Conservation (phyloP, 2,113 vertebrate species). For the Eonycteris spelaea region DNA sequence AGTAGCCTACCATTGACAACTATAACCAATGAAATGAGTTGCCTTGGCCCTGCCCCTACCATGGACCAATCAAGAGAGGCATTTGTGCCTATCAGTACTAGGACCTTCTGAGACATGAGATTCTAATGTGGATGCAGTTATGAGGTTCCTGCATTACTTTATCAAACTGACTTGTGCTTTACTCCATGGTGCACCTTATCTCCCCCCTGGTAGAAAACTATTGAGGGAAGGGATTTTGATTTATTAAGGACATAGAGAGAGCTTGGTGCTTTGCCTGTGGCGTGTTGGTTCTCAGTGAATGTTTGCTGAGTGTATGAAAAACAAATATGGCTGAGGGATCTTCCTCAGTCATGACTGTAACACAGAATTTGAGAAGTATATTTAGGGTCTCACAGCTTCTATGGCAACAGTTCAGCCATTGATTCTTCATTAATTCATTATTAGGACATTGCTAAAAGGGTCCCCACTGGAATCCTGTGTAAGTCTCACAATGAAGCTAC, state of each 20-base stretch:
- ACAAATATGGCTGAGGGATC: neutral
- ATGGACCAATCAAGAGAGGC: neutral
- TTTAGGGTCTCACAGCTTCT: neutral
- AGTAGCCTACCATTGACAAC: neutral
- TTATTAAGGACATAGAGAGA: neutral
- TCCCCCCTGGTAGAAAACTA: neutral
- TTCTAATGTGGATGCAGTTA: neutral
- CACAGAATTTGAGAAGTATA: neutral
- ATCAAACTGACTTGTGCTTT: neutral
- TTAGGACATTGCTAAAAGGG: neutral
- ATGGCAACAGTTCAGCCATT: neutral
- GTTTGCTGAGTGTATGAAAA: neutral
- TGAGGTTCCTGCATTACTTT: neutral
- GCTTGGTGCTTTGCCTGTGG: neutral
- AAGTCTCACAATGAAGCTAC: neutral
- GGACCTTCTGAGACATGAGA: neutral
- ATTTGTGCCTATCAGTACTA: neutral
- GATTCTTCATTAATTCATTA: neutral
- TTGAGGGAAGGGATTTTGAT: neutral
- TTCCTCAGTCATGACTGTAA: neutral
- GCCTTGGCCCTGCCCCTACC: neutral
- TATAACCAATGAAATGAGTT: neutral
- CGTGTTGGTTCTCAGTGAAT: neutral
- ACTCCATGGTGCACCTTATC: neutral
- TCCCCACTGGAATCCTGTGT: neutral